Evolutionary conservation across 2,113 vertebrate species (phyloP).

Genomic region (Sula dactylatra): DNA sequence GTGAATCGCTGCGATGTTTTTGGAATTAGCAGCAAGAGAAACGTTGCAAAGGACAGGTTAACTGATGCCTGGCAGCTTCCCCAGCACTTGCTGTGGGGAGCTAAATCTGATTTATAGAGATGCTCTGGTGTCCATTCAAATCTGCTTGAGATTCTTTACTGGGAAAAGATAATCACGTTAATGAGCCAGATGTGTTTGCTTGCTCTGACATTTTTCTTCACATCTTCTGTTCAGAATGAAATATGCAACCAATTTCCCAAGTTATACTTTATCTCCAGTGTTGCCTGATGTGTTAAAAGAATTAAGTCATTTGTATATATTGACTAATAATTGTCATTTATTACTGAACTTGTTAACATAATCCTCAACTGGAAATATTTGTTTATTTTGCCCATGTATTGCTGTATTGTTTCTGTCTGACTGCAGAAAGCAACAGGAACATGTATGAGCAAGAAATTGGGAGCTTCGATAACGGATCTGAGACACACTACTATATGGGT

Average conservation of each 20-base stretch:
- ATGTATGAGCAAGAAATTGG: neutral
- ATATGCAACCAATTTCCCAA: neutral
- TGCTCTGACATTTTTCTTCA: neutral
- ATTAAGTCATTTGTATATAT: neutral
- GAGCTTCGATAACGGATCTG: neutral
- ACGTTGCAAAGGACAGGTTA: neutral
- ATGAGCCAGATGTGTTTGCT: conserved; percentile 6
- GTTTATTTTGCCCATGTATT: neutral
- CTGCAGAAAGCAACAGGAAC: neutral
- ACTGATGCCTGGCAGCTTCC: neutral
- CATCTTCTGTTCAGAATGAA: neutral
- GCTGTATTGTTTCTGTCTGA: neutral
- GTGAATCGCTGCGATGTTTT: neutral
- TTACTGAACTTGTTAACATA: neutral
- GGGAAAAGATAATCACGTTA: neutral
- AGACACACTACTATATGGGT: neutral
- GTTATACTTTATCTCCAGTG: neutral
- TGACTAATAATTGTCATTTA: neutral
- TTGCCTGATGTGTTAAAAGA: neutral
- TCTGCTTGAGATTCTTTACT: neutral
- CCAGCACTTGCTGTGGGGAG: neutral
- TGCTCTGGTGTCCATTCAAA: neutral
- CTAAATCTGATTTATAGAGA: neutral
- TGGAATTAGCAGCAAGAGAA: neutral
- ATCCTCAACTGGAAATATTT: neutral